A percentile compares a stretch with the other conserved stretches of the same genome.
phyloP scores from a whole-genome alignment of 1,140 invertebrate species.

The Penaeus japonicus region DNA sequence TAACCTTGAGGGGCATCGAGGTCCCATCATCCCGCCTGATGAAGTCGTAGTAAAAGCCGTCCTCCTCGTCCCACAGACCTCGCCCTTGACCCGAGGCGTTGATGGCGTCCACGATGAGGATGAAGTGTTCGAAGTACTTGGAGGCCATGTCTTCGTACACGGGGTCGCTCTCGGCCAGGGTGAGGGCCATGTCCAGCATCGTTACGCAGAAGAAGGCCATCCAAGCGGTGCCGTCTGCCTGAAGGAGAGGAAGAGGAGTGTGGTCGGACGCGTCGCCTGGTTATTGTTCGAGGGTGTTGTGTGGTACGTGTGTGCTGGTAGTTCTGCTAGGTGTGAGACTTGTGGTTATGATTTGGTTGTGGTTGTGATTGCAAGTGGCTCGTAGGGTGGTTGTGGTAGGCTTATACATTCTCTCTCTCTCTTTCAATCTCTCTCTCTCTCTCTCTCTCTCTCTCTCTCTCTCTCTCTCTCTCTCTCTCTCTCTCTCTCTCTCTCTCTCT shows the following conservation, averaged over 20 bases:
- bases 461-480: too few relatives aligned
- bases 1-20: conserved; percentile 62
- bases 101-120: conserved; percentile 65
- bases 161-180: conserved; percentile 62
- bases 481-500: too few relatives aligned
- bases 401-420: too few relatives aligned
- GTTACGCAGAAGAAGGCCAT: conserved; percentile 65
- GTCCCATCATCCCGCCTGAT: conserved; percentile 60
- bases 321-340: too few relatives aligned
- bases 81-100: conserved; percentile 61
- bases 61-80: conserved; percentile 66
- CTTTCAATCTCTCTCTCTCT: too few relatives aligned
- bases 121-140: conserved; percentile 66
- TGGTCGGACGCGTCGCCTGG: too few relatives aligned
- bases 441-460: too few relatives aligned
- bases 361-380: too few relatives aligned
- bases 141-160: conserved; percentile 66
- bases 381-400: too few relatives aligned
- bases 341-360: too few relatives aligned
- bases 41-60: conserved; percentile 66
- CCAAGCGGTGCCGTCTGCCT: conserved; percentile 67
- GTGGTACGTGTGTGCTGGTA: too few relatives aligned
- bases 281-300: too few relatives aligned
- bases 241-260: background rate
- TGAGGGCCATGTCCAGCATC: conserved; percentile 65